A percentile compares a stretch with the other conserved stretches of the same genome.
Evolutionary conservation across 1,140 invertebrate species (phyloP).

Genomic region (Anoplolepis gracilipes): DNA sequence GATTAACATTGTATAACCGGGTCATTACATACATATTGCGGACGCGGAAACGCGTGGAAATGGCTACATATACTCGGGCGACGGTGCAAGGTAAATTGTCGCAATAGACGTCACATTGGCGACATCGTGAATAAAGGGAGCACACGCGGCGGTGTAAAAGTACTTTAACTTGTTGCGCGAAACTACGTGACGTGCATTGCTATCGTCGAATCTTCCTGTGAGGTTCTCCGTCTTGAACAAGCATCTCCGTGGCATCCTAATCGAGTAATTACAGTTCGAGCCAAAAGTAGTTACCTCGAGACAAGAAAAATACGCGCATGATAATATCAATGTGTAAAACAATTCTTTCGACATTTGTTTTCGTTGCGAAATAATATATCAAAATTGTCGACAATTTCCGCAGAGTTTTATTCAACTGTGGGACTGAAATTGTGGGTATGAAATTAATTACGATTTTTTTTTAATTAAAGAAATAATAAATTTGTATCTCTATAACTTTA

Average conservation of each 20-base stretch:
- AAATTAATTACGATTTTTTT: constrained; percentile 1
- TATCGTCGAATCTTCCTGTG: background rate
- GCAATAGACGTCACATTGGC: constrained; percentile 40
- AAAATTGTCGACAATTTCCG: background rate
- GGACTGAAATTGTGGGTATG: background rate
- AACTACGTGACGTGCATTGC: constrained; percentile 50
- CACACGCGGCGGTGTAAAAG: background rate
- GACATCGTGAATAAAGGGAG: constrained; percentile 20
- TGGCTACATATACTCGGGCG: background rate
- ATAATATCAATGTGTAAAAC: background rate
- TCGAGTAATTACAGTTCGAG: background rate
- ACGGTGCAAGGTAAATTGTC: constrained; percentile 41
- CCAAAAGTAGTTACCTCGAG: background rate
- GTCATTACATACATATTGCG: background rate
- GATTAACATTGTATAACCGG: background rate
- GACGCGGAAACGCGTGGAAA: constrained; percentile 22
- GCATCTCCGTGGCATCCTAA: constrained; percentile 17
- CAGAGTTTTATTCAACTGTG: background rate
- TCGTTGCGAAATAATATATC: background rate
- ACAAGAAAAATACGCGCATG: background rate
- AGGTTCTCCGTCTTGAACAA: constrained; percentile 4
- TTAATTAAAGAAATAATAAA: background rate
- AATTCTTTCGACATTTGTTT: background rate
- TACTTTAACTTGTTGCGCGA: constrained; percentile 54
- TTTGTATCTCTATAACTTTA: no score